Base-by-base conservation (phyloP, 2,113 vertebrate genomes). In the Salvator merianae region DNA sequence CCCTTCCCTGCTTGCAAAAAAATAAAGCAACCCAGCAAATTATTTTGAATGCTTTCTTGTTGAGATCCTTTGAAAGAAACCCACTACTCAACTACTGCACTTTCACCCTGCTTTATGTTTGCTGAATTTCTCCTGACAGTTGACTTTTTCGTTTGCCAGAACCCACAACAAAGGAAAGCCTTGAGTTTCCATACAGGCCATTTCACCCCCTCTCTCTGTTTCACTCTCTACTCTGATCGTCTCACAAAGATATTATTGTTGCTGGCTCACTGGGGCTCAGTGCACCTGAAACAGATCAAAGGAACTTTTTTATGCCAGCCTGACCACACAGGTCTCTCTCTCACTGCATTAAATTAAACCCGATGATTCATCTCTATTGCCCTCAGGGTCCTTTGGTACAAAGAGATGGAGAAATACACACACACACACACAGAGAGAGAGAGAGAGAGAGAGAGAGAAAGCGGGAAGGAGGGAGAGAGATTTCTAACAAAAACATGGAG, bases 231-330 rank as follows among this genome's bases (percentile, higher is more conserved):
- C 93, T 92, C 92, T 88, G 88, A 93, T 92, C 90, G 92, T 94
- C 91, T 94, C 93, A 96, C 95, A 97, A 96, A 96, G 94, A 93
- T 96, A 94, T 92, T 91, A 95, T 94, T 96, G 95, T 96, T 92
- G 88, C 93, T 91, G 88, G 88, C 86, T 92, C 87, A 9, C 90
- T 87, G 82, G 89, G 92, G 91, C 86, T 91, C 86, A 34, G 63
- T 93, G 94, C 95, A 96, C 96, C 96, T 96, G 96, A 96, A 93
- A 81, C 87, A 95, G 94, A 96, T 96, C 94, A 96, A 96, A 96
- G 94, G 88, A 85, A 85, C 87, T 87, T 90, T 91, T 91, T 80
- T 78, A 93, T 94, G 91, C 94, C 94, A 87, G 94, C 87, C 91
- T 91, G 94, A 95, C 96, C 95, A 94, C 94, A 95, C 93, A 94